Base-by-base conservation (phyloP, 2,888 invertebrate genomes). In the Aphidoletes aphidimyza region DNA sequence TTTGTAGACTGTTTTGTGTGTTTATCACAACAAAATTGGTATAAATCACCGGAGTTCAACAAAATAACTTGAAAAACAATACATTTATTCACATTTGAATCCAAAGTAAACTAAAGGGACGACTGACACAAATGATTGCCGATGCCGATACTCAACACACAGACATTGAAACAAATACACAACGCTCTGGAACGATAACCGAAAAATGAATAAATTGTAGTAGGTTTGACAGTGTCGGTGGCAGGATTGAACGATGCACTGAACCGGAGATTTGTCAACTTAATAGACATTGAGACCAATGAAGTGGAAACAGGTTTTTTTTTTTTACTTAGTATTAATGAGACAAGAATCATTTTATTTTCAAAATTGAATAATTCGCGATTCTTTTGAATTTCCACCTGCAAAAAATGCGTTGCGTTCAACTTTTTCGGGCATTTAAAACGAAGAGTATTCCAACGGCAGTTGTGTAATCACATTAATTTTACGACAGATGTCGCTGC, bases 71-170 rank as follows among this genome's bases (percentile, higher is more conserved):
- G n/a, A n/a, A 37, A 14, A 30, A 14, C 0, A 30, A 69, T 14
- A 17, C 30, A 42, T 30, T 30, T 69, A 0, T 69, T 69, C 17
- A 69, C 54, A 54, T 54, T 54, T 54, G 22, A 22, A 54, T 22
- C 2, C 11, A 14, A 54, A 54, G 6, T 30, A 69, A 69, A n/a
- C 81, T 81, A 17, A 37, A 5, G 81, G 19, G 81, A 81, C 36
- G 78, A 78, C 36, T 8, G 22, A 30, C n/a, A 81, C 19, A 2
- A 37, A 81, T 69, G 26, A 69, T 69, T 69, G 34, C 30, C 69
- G 69, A 69, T 81, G 81, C 81, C 81, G 81, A 81, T 37, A 81
- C 81, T 69, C 81, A 37, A 36, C 39, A 39, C 5, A 26, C 59
- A 59, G 11, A 14, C 47, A 47, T 3, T 47, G 9, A 69, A 14